Evolutionary conservation across 1,140 invertebrate genomes (phyloP), one percentile per base, ranked within the genome.

Genomic region (Saccostrea echinata): DNA sequence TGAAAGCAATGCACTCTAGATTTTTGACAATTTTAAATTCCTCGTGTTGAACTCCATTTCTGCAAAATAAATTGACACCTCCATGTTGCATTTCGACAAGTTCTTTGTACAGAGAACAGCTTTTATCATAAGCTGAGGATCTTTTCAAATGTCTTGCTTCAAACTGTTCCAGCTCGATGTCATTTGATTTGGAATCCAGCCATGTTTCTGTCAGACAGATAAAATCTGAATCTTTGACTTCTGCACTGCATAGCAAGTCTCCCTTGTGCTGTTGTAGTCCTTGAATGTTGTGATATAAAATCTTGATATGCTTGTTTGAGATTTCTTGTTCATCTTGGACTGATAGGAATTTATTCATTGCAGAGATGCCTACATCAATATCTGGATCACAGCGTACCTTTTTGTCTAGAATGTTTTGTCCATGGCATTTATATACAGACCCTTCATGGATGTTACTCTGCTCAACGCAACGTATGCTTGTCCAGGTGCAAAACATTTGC

Each of bases 381-480:
- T 84, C 53, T 9, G 51, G 51, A 57, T 84, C 53, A 52, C 83
- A 84, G 16, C 24, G 53, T 53, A 84, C n/a, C n/a, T 16, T 18
- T 57, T 84, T 84, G 13, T 53, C 30, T 8, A 53, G 52, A 4
- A 8, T 53, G 4, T 53, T 12, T 12, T 53, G n/a, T n/a, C n/a
- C n/a, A n/a, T n/a, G n/a, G n/a, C n/a, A n/a, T n/a, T n/a, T n/a
- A n/a, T n/a, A n/a, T 27, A 21, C 3, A 84, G 83, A 24, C 83
- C 83, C 3, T 84, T 27, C 24, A 84, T 8, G 16, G 83, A 55
- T 30, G 51, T 84, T 53, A 84, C 83, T n/a, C 83, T 51, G 53
- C 86, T 61, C 86, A 80, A 87, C 24, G 86, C 81, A 9, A 87
- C n/a, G n/a, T n/a, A n/a, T n/a, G n/a, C n/a, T n/a, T n/a, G n/a